Evolutionary conservation across 2,888 invertebrate genomes (phyloP), one percentile per base, ranked within the genome.

Genomic region (Agrotis exclamationis): DNA sequence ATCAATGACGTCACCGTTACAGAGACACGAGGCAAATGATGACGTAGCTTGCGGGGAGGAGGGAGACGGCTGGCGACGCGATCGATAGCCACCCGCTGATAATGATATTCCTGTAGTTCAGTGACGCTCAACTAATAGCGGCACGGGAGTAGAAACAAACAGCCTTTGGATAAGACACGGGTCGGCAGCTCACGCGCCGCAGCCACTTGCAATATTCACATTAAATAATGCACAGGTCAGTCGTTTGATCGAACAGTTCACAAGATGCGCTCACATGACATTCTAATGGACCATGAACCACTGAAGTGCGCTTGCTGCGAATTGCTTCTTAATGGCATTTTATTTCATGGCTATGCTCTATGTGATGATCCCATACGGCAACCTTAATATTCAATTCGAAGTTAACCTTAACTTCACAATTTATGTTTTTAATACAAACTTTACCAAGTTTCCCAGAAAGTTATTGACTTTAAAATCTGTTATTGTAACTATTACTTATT

Each of bases 111-210:
- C 80, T 87, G 79, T 88, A 87, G 92, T 90, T 92, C 91, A 92
- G 90, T 93, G 94, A 92, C 92, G 94, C 90, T 91, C 89, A 88
- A 86, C 85, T 90, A 91, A 90, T 87, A 87, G 82, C 86, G 80
- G 82, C 84, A 90, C 83, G 83, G 86, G 88, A 90, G 88, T 85
- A 89, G 88, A 91, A 88, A 87, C 87, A 70, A 76, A 86, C 78
- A 85, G 89, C 90, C 92, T 92, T 91, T 91, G 81, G 89, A 90
- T 86, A 91, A 88, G 80, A 67, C 85, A 95, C 93, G 94, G 94
- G 91, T 95, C 94, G 93, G 68, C 87, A 89, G 89, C 86, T 94
- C 94, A 93, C 92, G 92, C 93, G 94, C 85, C 84, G 83, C 81
- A 80, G 73, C 79, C 64, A 80, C 85, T 86, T 85, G 83, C 87